Percentiles rank a stretch among this genome's conserved stretches.
phyloP scores from a whole-genome alignment of 1,140 invertebrate species.

The Drosophila insularis region DNA sequence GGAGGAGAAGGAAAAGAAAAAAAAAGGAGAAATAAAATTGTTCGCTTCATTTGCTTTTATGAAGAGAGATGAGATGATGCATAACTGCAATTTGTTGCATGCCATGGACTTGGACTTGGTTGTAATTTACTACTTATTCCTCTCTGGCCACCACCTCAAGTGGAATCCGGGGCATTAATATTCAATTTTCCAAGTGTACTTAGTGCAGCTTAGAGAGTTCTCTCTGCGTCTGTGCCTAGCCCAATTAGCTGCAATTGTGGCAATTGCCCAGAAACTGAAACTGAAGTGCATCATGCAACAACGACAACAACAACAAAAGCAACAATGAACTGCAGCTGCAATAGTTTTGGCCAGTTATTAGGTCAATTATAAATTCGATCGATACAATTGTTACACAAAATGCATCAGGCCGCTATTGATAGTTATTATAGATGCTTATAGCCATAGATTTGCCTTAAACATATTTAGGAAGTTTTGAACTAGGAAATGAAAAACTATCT shows the following conservation, averaged over 20 bases:
- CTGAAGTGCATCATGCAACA: constrained; percentile 33
- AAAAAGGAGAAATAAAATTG: constrained; percentile 40
- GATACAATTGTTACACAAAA: constrained; percentile 7
- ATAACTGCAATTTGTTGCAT: constrained; percentile 70
- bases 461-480: too few species aligned
- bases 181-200: constrained; percentile 73
- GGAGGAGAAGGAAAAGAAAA: constrained; percentile 2
- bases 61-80: constrained; percentile 25
- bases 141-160: constrained; percentile 49
- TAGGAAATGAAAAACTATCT: too few species aligned
- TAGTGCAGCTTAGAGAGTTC: constrained; percentile 58
- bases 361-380: constrained; percentile 18
- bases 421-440: not conserved
- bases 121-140: constrained; percentile 47
- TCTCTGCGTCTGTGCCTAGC: constrained; percentile 7
- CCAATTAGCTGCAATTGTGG: constrained; percentile 74
- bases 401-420: not conserved
- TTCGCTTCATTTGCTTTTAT: constrained; percentile 65
- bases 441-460: not conserved
- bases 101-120: constrained; percentile 29
- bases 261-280: constrained; percentile 45
- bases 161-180: constrained; percentile 67
- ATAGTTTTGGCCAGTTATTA: constrained; percentile 19
- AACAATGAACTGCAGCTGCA: constrained; percentile 34
- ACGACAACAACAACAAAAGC: too few species aligned